A percentile compares a stretch with the other conserved stretches of the same genome.
These are phyloP conservation scores for Saturnia japonica DNA, from an alignment of 2,888 invertebrate genomes.

Conservation along the genomic window DNA sequence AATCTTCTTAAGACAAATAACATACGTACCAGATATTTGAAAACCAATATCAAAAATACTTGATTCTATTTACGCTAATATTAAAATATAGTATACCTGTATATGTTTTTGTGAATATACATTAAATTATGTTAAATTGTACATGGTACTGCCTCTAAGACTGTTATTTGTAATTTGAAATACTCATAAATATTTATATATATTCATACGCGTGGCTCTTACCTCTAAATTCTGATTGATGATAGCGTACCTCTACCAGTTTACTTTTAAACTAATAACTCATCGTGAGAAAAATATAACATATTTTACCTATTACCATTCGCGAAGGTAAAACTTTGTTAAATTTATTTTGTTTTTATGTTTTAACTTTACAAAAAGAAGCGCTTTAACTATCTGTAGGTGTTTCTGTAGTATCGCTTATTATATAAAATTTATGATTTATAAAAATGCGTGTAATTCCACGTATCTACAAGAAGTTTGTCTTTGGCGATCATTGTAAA, in stretches of 20 bases:
- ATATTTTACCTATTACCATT: neutral
- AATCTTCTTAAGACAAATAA: too few species aligned
- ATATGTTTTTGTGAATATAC: too few species aligned
- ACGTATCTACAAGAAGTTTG: too few species aligned
- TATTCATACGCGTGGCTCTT: neutral
- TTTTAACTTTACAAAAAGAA: neutral
- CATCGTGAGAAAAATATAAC: neutral
- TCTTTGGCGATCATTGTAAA: too few species aligned
- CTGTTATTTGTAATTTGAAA: neutral
- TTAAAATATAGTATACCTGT: too few species aligned
- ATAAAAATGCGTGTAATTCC: too few species aligned
- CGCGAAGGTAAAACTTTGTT: slow-evolving; percentile 24
- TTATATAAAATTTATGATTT: too few species aligned
- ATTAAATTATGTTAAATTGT: too few species aligned
- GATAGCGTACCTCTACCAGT: neutral
- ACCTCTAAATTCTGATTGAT: slow-evolving; percentile 10
- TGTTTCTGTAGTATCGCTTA: neutral
- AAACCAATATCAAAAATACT: too few species aligned
- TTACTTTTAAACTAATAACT: slow-evolving; percentile 5
- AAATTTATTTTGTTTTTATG: slow-evolving; percentile 12
- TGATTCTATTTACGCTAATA: too few species aligned
- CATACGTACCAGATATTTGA: too few species aligned
- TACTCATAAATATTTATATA: slow-evolving; percentile 4
- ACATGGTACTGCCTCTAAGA: too few species aligned
- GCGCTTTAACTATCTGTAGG: neutral